Conservation (phyloP, 2,888 invertebrate species). For the Drosophila recens region DNA sequence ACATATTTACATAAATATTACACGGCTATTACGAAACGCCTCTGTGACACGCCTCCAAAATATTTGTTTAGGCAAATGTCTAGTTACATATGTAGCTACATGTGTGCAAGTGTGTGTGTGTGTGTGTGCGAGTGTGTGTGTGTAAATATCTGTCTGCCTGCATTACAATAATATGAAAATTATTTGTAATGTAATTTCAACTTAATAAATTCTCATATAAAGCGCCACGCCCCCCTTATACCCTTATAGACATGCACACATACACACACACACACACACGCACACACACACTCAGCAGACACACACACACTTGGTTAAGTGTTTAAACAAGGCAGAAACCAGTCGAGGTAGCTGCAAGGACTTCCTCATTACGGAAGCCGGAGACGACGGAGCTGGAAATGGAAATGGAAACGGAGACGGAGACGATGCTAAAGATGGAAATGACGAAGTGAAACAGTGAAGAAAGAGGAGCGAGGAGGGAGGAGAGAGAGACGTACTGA, state of each 20-base stretch:
- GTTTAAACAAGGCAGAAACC: conserved; percentile 49
- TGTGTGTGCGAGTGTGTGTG: conserved; percentile 8
- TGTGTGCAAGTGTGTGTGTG: not conserved
- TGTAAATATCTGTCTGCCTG: conserved; percentile 45
- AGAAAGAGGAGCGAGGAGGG: not conserved
- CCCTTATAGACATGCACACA: conserved; percentile 12
- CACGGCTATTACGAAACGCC: conserved; percentile 65
- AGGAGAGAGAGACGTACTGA: not conserved
- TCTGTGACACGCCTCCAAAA: conserved; percentile 31
- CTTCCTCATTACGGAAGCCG: conserved; percentile 64
- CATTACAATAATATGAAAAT: conserved; percentile 76
- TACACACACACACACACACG: conserved; percentile 17
- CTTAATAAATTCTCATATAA: conserved; percentile 74
- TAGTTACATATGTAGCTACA: conserved; percentile 21
- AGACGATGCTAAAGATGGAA: not conserved
- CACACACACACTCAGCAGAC: conserved; percentile 6
- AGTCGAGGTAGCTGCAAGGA: conserved; percentile 45
- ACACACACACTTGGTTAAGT: conserved; percentile 40
- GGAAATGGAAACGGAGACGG: conserved; percentile 23
- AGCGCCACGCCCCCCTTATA: conserved; percentile 19
- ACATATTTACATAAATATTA: conserved; percentile 76
- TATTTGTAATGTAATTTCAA: conserved; percentile 79
- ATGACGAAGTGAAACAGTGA: not conserved
- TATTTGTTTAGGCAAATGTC: conserved; percentile 46
- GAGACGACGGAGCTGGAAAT: conserved; percentile 25